These are phyloP conservation scores for Scaptomyza flava DNA, from an alignment of 2,888 invertebrate species.

Conservation along the genomic window DNA sequence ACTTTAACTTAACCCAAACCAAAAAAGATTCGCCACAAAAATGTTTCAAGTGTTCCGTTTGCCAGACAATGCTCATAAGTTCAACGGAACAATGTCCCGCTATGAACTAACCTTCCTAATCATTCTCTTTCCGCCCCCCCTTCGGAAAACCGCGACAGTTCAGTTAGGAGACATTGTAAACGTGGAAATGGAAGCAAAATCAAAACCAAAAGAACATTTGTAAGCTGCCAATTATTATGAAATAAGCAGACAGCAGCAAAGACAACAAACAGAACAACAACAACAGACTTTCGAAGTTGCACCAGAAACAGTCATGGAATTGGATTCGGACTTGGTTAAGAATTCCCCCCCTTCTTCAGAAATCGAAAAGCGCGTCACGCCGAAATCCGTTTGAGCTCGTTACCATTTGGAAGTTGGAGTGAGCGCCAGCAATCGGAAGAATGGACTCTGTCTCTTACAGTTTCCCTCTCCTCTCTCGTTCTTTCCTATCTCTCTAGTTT, in stretches of 20 bases:
- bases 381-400: conserved; percentile 68
- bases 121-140: background rate
- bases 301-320: conserved; percentile 22
- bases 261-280: conserved; percentile 12
- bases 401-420: conserved; percentile 62
- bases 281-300: conserved; percentile 58
- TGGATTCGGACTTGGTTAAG: conserved; percentile 2
- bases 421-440: conserved; percentile 71
- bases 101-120: conserved; percentile 29
- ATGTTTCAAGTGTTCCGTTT: conserved; percentile 41
- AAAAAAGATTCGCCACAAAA: conserved; percentile 53
- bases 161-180: conserved; percentile 28
- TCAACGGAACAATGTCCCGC: conserved; percentile 73
- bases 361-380: conserved; percentile 74
- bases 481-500: background rate
- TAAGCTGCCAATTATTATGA: conserved; percentile 77
- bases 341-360: conserved; percentile 9
- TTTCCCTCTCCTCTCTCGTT: conserved; percentile 8
- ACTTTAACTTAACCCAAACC: background rate
- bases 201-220: conserved; percentile 74
- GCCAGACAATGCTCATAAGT: conserved; percentile 46
- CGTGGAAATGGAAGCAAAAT: conserved; percentile 57
- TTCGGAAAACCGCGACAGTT: conserved; percentile 52
- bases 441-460: conserved; percentile 37
- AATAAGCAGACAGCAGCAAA: conserved; percentile 52